These are phyloP conservation scores for Panthera tigris DNA, from an alignment of 2,113 vertebrate genomes.

Conservation along the genomic window DNA sequence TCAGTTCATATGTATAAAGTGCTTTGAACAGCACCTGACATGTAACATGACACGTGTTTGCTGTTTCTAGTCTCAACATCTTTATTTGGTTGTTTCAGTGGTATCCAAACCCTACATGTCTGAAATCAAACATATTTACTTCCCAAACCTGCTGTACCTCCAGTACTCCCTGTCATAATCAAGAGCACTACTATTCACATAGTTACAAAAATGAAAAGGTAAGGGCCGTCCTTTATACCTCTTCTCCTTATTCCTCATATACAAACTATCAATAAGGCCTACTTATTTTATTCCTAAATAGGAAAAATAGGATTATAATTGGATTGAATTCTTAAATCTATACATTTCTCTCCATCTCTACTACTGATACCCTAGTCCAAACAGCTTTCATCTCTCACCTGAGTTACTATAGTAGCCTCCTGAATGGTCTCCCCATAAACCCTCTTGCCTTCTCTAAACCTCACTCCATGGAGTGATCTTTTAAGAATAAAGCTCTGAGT, in stretches of 20 bases:
- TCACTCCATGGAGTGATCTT: background rate
- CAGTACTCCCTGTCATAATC: background rate
- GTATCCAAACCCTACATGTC: background rate
- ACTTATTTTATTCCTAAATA: background rate
- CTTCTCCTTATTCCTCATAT: background rate
- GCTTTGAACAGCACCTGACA: background rate
- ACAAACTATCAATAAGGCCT: background rate
- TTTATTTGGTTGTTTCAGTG: background rate
- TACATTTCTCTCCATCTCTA: background rate
- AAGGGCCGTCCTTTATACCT: background rate
- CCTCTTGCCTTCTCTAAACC: background rate
- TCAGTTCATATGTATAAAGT: background rate
- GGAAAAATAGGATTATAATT: no score
- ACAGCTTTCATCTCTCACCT: conserved; percentile 7
- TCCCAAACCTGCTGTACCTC: background rate
- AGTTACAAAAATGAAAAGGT: background rate
- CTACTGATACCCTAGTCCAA: background rate
- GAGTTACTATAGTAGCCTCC: background rate
- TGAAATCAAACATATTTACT: background rate
- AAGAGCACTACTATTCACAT: background rate
- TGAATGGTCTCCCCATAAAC: background rate
- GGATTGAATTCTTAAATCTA: background rate
- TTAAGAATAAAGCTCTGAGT: background rate
- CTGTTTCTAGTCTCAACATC: background rate
- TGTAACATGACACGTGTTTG: background rate